Percentiles rank a stretch among this genome's conserved stretches.
Conservation (phyloP, 2,113 vertebrate genomes). For the Pedionomus torquatus region DNA sequence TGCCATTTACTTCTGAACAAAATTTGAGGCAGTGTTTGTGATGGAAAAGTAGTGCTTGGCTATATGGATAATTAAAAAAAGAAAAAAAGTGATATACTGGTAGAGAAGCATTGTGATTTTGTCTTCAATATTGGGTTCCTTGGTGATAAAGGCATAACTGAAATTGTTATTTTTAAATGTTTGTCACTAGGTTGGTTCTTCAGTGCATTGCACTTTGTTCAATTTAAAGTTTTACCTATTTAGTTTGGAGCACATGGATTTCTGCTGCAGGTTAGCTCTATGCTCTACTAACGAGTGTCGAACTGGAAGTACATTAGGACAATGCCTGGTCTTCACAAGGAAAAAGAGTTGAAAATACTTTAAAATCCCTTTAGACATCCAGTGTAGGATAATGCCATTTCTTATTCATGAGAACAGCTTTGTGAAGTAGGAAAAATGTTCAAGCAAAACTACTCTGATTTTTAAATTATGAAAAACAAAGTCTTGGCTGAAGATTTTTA, state of each 20-base stretch:
- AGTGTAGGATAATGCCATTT: neutral
- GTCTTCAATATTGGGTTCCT: neutral
- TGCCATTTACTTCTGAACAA: neutral
- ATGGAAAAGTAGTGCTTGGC: neutral
- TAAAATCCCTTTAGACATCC: neutral
- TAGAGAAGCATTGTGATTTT: neutral
- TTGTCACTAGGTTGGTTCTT: neutral
- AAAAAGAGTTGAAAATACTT: neutral
- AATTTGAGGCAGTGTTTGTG: neutral
- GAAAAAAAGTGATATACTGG: neutral
- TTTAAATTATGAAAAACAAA: neutral
- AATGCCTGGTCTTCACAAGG: neutral
- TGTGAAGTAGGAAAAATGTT: neutral
- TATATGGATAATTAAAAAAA: neutral
- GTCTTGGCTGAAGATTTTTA: neutral
- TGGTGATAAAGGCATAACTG: neutral
- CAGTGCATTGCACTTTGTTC: neutral
- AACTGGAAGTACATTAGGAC: neutral
- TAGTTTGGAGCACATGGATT: neutral
- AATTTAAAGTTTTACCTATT: neutral
- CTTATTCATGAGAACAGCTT: neutral
- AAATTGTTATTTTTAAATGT: neutral
- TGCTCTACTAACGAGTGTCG: neutral
- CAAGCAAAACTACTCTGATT: neutral
- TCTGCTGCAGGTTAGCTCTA: neutral